Evolutionary conservation across 2,113 vertebrate species (phyloP).

Genomic region (Euleptes europaea): DNA sequence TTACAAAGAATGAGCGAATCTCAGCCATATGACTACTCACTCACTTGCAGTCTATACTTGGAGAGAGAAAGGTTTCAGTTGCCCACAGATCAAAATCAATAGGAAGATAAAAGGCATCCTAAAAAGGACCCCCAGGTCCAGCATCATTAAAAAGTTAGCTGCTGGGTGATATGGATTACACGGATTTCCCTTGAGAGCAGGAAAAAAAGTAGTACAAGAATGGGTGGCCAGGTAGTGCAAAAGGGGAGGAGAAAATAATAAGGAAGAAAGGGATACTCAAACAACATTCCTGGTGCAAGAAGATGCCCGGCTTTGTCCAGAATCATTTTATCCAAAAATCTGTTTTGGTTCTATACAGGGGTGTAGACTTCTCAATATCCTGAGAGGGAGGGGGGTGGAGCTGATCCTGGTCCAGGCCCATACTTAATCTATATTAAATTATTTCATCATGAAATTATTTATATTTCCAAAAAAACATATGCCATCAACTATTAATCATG

Average conservation of each 20-base stretch:
- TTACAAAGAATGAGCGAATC: background rate
- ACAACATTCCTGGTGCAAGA: background rate
- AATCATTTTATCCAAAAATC: no score
- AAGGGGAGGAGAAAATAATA: no score
- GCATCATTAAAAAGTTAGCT: background rate
- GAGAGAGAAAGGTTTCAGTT: background rate
- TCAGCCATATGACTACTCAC: background rate
- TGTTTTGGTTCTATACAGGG: no score
- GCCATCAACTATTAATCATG: no score
- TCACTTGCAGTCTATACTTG: background rate
- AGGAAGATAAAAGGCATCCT: background rate
- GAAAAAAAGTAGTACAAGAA: background rate
- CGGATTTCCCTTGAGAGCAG: background rate
- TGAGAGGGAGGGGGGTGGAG: no score
- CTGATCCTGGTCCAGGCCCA: no score
- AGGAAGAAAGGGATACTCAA: background rate
- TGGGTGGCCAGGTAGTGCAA: background rate
- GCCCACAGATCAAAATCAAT: background rate
- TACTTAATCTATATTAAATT: no score
- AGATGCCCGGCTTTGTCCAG: background rate
- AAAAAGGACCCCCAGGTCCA: background rate
- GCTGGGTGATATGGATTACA: background rate
- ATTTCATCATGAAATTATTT: no score
- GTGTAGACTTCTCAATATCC: no score
- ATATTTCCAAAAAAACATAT: no score